Evolutionary conservation across 2,797 vertebrate species (phyloP), one percentile per base, ranked within the genome.

Genomic region (Sebastes wilsoni): DNA sequence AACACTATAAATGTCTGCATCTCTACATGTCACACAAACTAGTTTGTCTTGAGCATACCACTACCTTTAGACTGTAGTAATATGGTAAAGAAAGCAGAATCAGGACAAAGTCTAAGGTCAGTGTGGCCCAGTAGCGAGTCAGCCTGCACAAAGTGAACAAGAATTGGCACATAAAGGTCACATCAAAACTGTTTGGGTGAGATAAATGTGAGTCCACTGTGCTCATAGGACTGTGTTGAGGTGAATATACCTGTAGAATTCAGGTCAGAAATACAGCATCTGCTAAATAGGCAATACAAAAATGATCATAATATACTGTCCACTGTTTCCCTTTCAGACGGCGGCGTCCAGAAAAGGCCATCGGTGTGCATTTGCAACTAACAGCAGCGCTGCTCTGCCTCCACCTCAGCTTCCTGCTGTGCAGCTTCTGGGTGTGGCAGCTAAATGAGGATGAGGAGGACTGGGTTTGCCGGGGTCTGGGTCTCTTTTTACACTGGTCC

Each of bases 401-500:
- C 80, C 96, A 96, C 60, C 54, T 94, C 60, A 74, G 80, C 81
- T 96, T 96, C 90, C 89, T 96, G 83, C 56, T 93, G 34, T 77
- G 85, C 55, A 69, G 76, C 59, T 67, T 93, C 80, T 90, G 88
- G 83, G 68, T 42, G 0, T 32, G 61, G 87, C 12, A 16, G 27
- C 38, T 70, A 8, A 2, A 20, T 0, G 72, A 82, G 0, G 22
- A 4, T 0, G 30, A 61, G 28, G 77, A 84, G 0, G 2, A 2
- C 6, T 1, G 75, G 3, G 54, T 61, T 0, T 98, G 97, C 71
- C 1, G 0, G 0, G 72, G 2, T 0, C 61, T 95, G 1, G 96
- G 95, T 0, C 83, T 96, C 59, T 4, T 89, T 25, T 84, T 97
- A 13, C 97, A 98, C 42, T 95, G 91, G 68, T 76, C 95, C 0